Percentiles rank a stretch among this genome's conserved stretches.
Conservation (phyloP, 2,797 vertebrate genomes). For the Nyctibius grandis region DNA sequence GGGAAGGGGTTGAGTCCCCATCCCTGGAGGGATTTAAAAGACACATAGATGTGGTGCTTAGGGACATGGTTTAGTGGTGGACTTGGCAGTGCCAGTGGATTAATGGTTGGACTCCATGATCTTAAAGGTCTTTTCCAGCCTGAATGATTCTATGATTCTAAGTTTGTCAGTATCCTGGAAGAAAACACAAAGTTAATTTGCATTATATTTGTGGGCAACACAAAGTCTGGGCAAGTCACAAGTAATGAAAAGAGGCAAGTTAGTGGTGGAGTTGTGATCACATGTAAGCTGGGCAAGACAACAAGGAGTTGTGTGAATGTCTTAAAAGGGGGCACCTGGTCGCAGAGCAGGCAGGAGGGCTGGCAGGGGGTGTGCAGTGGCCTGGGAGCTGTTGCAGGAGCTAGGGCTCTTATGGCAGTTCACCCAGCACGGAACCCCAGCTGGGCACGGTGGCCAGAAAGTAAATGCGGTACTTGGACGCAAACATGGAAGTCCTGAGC, state of each 20-base stretch:
- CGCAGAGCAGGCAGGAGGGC: not conserved
- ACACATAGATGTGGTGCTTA: too few species aligned
- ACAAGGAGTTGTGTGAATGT: not conserved
- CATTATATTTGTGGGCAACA: not conserved
- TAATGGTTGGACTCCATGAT: too few species aligned
- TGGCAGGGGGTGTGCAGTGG: rapidly evolving
- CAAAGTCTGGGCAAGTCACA: not conserved
- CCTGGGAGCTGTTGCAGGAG: not conserved
- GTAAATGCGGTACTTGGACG: not conserved
- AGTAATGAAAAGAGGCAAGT: not conserved
- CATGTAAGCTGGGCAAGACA: rapidly evolving
- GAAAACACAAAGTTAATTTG: not conserved
- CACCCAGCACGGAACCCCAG: not conserved
- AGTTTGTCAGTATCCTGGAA: not conserved
- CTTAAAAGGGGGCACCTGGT: not conserved
- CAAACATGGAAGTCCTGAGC: not conserved
- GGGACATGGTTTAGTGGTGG: too few species aligned
- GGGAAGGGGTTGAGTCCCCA: too few species aligned
- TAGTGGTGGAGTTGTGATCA: not conserved
- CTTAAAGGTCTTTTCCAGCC: too few species aligned
- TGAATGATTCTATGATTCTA: not conserved
- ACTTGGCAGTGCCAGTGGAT: too few species aligned
- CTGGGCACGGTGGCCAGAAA: not conserved
- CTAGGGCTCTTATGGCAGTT: not conserved
- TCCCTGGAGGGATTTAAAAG: too few species aligned